Evolutionary conservation across 30 jellyfish, hydroid and myxozoan genomes (phyloP), one percentile per base, ranked within the genome.

Genomic region (Aurelia sp.): DNA sequence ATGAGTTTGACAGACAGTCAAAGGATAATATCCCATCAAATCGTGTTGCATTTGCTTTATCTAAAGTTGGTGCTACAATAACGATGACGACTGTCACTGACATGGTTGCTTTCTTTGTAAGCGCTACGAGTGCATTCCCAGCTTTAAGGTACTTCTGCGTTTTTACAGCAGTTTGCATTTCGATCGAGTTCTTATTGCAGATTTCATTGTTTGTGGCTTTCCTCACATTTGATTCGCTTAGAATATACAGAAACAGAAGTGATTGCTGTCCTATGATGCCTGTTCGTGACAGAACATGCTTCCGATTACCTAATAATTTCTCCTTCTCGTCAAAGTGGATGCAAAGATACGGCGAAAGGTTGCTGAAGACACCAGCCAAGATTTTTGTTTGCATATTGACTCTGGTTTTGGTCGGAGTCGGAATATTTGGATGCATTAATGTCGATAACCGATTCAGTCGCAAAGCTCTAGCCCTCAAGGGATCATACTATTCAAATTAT

Each of bases 71-170:
- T 22, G 97, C 92, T 12, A 89, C 97, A 15, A 80, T 89, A 8
- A 81, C 97, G 8, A 89, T 89, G 97, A 89, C 97, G 3, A 89
- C 97, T 8, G 69, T 81, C 18, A 89, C 97, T 19, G 97, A 89
- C 31, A 50, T 84, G 60, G 67, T 89, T 22, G 97, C 97, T 4
- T 89, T 89, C 58, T 24, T 62, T 19, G 78, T 73, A 6, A 89
- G 93, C 41, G 74, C 88, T 18, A 80, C 87, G 8, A 80, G 92
- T 24, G 47, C 86, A 33, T 89, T 80, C 63, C 97, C 97, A 5
- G 97, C 92, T 16, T 72, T 89, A 33, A 72, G 90, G 10, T 89
- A 71, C 63, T 89, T 89, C 73, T 89, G 97, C 60, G 17, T 81
- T 66, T 89, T 71, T 81, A 91, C 91, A 5, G 90, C 91, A 15